Conservation (phyloP, 2,113 vertebrate genomes). For the Scolopax mira region DNA sequence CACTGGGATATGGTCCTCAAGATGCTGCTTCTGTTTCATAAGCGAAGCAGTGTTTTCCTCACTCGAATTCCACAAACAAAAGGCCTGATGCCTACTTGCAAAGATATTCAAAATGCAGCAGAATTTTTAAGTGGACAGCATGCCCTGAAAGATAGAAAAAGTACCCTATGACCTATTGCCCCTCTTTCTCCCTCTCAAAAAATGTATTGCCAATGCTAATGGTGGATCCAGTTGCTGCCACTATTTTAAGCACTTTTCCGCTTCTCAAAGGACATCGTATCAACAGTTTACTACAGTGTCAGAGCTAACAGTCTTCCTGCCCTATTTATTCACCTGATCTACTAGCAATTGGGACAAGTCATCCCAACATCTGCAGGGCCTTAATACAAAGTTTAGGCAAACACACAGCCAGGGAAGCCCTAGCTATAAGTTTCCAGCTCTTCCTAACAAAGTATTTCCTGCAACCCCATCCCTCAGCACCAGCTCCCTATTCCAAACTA, state of each 20-base stretch:
- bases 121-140: background rate
- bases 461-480: background rate
- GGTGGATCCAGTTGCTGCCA: background rate
- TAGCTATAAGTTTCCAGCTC: background rate
- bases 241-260: background rate
- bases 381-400: background rate
- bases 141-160: background rate
- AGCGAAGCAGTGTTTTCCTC: background rate
- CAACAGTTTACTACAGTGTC: background rate
- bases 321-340: background rate
- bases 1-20: background rate
- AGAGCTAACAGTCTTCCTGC: background rate
- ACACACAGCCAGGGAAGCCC: background rate
- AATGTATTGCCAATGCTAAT: background rate
- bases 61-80: background rate
- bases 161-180: background rate
- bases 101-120: background rate
- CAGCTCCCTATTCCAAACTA: background rate
- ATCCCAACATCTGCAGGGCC: background rate
- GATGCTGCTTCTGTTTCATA: background rate
- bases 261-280: background rate
- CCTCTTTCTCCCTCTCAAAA: background rate
- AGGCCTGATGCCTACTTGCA: background rate
- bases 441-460: slow-evolving; percentile 13
- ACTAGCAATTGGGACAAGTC: background rate